A percentile compares a stretch with the other conserved stretches of the same genome.
These are phyloP conservation scores for Ophion ventricosus DNA, from an alignment of 2,888 invertebrate species.

Conservation along the genomic window DNA sequence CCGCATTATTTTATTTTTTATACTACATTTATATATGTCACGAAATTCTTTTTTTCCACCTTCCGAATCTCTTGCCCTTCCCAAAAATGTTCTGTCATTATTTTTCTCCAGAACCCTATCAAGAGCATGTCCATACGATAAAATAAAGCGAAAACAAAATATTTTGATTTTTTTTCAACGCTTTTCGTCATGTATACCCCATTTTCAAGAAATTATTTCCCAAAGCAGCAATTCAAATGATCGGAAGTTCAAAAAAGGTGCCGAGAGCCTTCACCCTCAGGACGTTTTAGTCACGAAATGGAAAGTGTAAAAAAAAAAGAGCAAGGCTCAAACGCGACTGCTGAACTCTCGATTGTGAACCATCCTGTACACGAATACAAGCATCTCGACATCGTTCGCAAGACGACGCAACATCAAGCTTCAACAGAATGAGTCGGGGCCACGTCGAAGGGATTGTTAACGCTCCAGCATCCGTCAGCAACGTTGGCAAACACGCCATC, in stretches of 20 bases:
- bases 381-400: conserved; percentile 8
- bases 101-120: neutral
- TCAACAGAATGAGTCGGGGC: conserved; percentile 34
- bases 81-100: neutral
- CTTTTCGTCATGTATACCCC: too few species aligned
- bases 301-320: neutral
- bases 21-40: neutral
- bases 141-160: too few species aligned
- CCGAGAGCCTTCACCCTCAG: too few species aligned
- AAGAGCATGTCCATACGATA: too few species aligned
- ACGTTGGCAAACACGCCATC: conserved; percentile 68
- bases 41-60: neutral
- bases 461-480: conserved; percentile 72
- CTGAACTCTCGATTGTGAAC: neutral
- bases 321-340: neutral
- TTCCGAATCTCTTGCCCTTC: neutral
- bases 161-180: too few species aligned
- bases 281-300: neutral
- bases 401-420: conserved; percentile 36
- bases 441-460: conserved; percentile 66
- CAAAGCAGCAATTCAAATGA: too few species aligned
- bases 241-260: too few species aligned
- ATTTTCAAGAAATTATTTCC: too few species aligned
- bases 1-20: too few species aligned
- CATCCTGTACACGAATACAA: neutral